Base-by-base conservation (phyloP, 1,140 invertebrate species). In the Solenopsis fugax region DNA sequence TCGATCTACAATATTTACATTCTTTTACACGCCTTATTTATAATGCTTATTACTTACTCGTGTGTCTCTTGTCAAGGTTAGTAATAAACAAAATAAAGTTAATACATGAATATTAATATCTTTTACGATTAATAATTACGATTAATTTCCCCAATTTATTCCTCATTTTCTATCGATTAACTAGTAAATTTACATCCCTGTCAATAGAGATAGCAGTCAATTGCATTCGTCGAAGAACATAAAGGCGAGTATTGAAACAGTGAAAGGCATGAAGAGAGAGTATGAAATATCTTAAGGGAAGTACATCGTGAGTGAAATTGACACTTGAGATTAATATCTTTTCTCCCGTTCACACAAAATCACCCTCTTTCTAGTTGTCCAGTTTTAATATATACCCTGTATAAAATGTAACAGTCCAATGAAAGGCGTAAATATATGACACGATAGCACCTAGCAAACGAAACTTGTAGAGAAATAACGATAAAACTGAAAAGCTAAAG, bases 231-330 rank as follows among this genome's bases (percentile, higher is more conserved):
- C 29, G 7, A 78, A 7, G 0, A 48, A 64, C 18, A 73, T 10
- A 1, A 64, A 78, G 16, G 58, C 45, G 45, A 41, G n/a, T 67
- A 54, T 52, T 65, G 34, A 67, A n/a, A 67, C 10, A 18, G 60
- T 80, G 48, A 80, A 80, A 80, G 77, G 48, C 21, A 77, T 41
- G 16, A 16, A 64, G 60, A 78, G 45, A 80, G 48, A 65, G 9
- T 64, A 54, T 16, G n/a, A n/a, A 24, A 9, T 54, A 80, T 67
- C n/a, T 16, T 24, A 21, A 58, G 60, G n/a, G 13, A 80, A 80
- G 21, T 77, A 24, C n/a, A 9, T 18, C 18, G 45, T 18, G 60
- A 78, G 18, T 52, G 45, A 78, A 45, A 78, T 67, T 54, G 29
- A 21, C 29, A 29, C n/a, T 5, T 64, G 24, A 4, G 13, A 80